Percentiles rank a stretch among this genome's conserved stretches.
Conservation (phyloP, 2,888 invertebrate species). For the Lacanobia wlatinum region DNA sequence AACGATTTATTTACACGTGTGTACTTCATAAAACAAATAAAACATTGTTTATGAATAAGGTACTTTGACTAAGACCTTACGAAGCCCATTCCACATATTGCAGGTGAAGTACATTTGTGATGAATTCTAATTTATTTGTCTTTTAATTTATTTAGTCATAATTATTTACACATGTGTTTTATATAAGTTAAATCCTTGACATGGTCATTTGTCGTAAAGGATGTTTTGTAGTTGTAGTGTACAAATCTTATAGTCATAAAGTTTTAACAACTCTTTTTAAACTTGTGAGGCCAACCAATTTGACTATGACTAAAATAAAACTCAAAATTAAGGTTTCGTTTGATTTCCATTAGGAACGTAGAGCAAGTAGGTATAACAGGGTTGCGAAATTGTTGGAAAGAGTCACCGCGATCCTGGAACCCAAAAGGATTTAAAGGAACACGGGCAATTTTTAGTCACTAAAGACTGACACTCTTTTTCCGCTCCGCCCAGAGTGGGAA, state of each 20-base stretch:
- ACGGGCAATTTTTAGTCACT: too few relatives aligned
- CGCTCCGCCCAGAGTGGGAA: too few relatives aligned
- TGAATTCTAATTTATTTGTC: neutral
- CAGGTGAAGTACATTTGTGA: neutral
- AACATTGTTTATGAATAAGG: neutral
- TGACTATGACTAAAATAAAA: neutral
- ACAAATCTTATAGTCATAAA: neutral
- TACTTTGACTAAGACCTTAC: neutral
- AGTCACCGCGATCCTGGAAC: too few relatives aligned
- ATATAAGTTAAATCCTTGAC: conserved; percentile 19
- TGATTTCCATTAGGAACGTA: too few relatives aligned
- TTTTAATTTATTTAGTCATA: neutral
- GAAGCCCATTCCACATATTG: too few relatives aligned
- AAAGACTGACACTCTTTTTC: too few relatives aligned
- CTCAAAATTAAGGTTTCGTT: too few relatives aligned
- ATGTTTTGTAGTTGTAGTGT: too few relatives aligned
- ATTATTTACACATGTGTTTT: neutral
- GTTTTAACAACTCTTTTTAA: neutral
- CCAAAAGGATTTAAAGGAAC: too few relatives aligned
- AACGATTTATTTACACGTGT: neutral
- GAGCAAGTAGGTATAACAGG: too few relatives aligned
- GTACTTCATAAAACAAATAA: neutral
- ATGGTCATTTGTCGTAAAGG: neutral
- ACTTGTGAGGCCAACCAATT: neutral
- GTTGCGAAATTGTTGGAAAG: too few relatives aligned